Percentiles rank a stretch among this genome's conserved stretches.
phyloP scores from a whole-genome alignment of 2,888 invertebrate genomes.

The Agonopterix alstromeriana region DNA sequence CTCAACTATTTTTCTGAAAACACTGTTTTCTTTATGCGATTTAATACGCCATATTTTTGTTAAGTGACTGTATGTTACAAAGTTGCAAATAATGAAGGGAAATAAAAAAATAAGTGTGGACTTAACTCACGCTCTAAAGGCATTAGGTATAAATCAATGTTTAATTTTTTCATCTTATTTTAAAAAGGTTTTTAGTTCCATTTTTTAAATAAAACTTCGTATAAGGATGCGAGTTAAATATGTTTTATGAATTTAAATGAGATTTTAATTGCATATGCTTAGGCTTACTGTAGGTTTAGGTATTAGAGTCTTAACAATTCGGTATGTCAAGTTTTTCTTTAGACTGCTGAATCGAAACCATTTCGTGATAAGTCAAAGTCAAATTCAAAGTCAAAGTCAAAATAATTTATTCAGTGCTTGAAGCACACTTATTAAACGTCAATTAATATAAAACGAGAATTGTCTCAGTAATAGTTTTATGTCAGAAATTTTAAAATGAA shows the following conservation, averaged over 20 bases:
- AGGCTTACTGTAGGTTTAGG: no score
- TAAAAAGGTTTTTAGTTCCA: conserved; percentile 21
- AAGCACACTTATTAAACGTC: no score
- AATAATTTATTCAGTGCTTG: no score
- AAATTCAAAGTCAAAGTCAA: no score
- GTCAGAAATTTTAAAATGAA: no score
- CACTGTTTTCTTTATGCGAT: conserved; percentile 72
- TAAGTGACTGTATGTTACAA: conserved; percentile 63
- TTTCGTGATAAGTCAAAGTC: no score
- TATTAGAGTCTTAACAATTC: no score
- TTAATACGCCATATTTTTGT: conserved; percentile 70
- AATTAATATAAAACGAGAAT: no score
- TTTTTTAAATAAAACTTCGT: no score
- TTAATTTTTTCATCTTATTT: conserved; percentile 47
- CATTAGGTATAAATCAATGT: conserved; percentile 61
- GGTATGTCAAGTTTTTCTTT: no score
- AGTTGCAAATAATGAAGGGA: conserved; percentile 61
- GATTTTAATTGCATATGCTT: background rate
- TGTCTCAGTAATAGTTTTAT: no score
- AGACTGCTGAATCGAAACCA: no score
- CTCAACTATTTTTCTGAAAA: conserved; percentile 70
- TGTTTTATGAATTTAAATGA: conserved; percentile 25
- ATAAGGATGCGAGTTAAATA: conserved; percentile 38
- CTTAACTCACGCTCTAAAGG: conserved; percentile 53
- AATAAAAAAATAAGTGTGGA: conserved; percentile 58